Conservation (phyloP, 2,797 vertebrate genomes). For the Threskiornis aethiopicus region DNA sequence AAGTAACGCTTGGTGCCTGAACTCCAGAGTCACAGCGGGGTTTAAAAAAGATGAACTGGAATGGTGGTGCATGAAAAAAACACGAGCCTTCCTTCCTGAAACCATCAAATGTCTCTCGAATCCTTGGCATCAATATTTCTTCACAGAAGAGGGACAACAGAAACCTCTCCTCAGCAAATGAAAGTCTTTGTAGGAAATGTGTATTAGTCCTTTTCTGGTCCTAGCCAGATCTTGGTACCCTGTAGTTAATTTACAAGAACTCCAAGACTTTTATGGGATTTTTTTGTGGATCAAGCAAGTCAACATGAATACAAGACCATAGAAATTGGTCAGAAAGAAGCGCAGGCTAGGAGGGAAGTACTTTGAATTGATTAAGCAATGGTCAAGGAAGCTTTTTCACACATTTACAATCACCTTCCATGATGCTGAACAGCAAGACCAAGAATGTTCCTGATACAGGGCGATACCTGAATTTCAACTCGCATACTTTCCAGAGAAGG, state of each 20-base stretch:
- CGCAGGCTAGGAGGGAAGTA: not conserved
- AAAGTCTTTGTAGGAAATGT: not conserved
- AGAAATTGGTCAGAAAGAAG: not conserved
- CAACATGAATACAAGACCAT: not conserved
- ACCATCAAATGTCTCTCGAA: slow-evolving; percentile 6
- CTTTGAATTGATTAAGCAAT: not conserved
- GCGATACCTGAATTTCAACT: not conserved
- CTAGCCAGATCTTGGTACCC: not conserved
- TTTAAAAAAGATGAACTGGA: slow-evolving; percentile 33
- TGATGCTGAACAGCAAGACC: not conserved
- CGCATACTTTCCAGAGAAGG: not conserved
- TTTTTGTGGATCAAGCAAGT: not conserved
- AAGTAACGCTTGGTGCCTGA: slow-evolving; percentile 22
- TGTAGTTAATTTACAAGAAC: not conserved
- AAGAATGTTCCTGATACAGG: not conserved
- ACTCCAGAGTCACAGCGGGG: slow-evolving; percentile 35
- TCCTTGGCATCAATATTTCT: slow-evolving; percentile 1
- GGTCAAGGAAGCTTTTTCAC: not conserved
- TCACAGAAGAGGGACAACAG: not conserved
- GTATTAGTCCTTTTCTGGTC: not conserved
- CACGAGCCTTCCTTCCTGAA: slow-evolving; percentile 25
- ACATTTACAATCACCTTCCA: not conserved
- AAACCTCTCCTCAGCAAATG: not conserved
- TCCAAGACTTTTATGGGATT: not conserved
- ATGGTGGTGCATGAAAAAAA: slow-evolving; percentile 24